Percentiles rank a stretch among this genome's conserved stretches.
These are phyloP conservation scores for Galagoides demidoff DNA, from an alignment of 2,797 vertebrate species.

Conservation along the genomic window DNA sequence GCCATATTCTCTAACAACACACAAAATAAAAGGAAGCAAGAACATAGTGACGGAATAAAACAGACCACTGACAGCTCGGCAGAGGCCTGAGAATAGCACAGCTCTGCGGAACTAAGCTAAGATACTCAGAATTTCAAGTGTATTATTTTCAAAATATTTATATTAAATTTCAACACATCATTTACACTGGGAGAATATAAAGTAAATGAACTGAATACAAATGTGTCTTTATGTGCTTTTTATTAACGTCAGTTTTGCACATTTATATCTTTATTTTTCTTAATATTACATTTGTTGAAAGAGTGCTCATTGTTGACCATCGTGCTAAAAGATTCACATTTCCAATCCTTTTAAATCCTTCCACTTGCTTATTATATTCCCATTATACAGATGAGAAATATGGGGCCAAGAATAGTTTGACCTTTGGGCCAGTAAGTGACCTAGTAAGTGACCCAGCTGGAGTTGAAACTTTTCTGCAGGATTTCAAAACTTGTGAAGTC, in stretches of 20 bases:
- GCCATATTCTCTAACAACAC: slow-evolving; percentile 30
- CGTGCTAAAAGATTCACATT: not conserved
- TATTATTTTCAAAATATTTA: slow-evolving; percentile 19
- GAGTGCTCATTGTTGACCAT: not conserved
- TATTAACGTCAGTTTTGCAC: slow-evolving; percentile 21
- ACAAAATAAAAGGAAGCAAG: slow-evolving; percentile 35
- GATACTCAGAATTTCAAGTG: not conserved
- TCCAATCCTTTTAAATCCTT: not conserved
- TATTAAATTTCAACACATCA: not conserved
- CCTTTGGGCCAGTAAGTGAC: not conserved
- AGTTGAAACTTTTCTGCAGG: not conserved
- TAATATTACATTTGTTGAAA: not conserved
- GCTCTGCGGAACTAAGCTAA: not conserved
- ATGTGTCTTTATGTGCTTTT: not conserved
- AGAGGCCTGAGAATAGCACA: slow-evolving; percentile 52
- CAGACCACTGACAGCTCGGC: slow-evolving; percentile 31
- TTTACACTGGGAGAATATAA: not conserved
- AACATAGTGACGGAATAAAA: slow-evolving; percentile 43
- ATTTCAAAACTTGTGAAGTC: not conserved
- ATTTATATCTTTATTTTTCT: not conserved
- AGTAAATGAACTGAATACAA: not conserved
- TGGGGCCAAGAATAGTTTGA: not conserved
- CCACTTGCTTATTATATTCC: not conserved
- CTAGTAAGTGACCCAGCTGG: not conserved
- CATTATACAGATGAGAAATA: not conserved